Conservation (phyloP, 2,113 vertebrate species). For the Haemorhous mexicanus region DNA sequence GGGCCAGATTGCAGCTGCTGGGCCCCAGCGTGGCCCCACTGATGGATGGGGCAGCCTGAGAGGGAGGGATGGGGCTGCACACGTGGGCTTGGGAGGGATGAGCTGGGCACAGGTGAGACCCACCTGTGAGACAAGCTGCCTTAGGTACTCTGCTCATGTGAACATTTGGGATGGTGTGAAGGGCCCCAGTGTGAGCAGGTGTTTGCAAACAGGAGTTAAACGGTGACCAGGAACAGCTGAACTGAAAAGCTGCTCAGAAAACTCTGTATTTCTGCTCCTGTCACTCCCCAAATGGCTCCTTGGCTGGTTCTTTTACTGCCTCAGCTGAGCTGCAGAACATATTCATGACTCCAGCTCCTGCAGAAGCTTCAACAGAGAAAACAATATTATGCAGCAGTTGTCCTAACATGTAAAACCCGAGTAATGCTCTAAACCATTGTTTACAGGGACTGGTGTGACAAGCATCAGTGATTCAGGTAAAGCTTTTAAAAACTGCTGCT, state of each 20-base stretch:
- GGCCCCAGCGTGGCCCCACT: not conserved
- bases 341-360: not conserved
- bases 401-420: not conserved
- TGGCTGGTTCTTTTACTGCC: not conserved
- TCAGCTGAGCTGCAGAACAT: not conserved
- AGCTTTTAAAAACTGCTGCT: not conserved
- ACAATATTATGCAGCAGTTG: not conserved
- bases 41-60: slow-evolving; percentile 13
- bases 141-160: not conserved
- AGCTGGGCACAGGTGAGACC: not conserved
- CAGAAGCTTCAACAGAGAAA: not conserved
- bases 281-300: not conserved
- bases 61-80: not conserved
- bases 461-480: not conserved
- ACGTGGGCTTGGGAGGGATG: not conserved
- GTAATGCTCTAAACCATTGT: not conserved
- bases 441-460: not conserved
- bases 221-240: not conserved
- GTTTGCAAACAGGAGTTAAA: not conserved
- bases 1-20: slow-evolving; percentile 40
- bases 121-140: slow-evolving; percentile 31
- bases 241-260: not conserved
- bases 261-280: not conserved
- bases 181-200: not conserved
- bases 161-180: not conserved